Conservation (phyloP, 2,113 vertebrate species). For the Takifugu flavidus region DNA sequence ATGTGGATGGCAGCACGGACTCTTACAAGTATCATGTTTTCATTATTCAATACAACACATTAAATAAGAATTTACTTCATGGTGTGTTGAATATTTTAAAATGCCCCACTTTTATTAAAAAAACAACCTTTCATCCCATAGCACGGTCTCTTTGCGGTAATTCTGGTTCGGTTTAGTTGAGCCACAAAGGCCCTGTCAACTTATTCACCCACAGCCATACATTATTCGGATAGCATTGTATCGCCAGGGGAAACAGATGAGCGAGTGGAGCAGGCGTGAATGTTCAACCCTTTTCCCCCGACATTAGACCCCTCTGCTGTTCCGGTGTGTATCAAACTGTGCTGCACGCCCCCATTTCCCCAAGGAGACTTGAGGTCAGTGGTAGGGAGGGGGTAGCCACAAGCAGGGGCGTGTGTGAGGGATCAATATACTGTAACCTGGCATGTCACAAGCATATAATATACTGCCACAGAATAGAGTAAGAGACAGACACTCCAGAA, state of each 20-base stretch:
- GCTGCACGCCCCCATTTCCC: slow-evolving; percentile 3
- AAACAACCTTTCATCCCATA: slow-evolving; percentile 12
- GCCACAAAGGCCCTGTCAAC: slow-evolving; percentile 21
- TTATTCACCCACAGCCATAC: slow-evolving; percentile 19
- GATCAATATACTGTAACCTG: slow-evolving; percentile 30
- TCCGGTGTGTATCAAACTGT: slow-evolving; percentile 20
- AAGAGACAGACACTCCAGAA: neutral
- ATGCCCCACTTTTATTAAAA: neutral
- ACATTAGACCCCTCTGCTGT: slow-evolving; percentile 5
- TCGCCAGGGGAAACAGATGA: slow-evolving; percentile 4
- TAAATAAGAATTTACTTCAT: slow-evolving; percentile 2
- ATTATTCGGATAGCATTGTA: slow-evolving; percentile 15
- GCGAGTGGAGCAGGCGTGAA: slow-evolving; percentile 5
- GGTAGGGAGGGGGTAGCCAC: neutral
- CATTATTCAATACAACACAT: slow-evolving; percentile 15
- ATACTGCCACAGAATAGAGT: neutral
- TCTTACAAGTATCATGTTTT: slow-evolving; percentile 5
- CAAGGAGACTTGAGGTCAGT: neutral
- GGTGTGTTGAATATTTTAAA: slow-evolving; percentile 1
- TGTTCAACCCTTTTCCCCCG: slow-evolving; percentile 7
- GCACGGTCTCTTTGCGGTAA: neutral
- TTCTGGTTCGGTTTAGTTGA: slow-evolving; percentile 4
- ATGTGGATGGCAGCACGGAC: slow-evolving; percentile 5
- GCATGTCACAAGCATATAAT: slow-evolving; percentile 24
- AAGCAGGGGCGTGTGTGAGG: slow-evolving; percentile 3